Evolutionary conservation across 2,113 vertebrate genomes (phyloP), one percentile per base, ranked within the genome.

Genomic region (Trogon melanurus): DNA sequence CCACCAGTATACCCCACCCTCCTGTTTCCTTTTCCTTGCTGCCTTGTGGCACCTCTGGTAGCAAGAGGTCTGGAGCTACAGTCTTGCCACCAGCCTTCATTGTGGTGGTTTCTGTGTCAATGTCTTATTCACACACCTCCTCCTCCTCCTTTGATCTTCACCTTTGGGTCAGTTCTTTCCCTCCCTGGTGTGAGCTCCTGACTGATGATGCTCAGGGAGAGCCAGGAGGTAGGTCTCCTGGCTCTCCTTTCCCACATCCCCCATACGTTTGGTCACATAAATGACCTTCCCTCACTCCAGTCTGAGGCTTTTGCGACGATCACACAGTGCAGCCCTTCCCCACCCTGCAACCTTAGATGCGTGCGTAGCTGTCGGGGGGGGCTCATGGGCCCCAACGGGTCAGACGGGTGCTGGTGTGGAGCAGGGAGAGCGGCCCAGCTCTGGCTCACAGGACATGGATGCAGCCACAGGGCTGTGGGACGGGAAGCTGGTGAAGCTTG

Each of bases 361-460:
- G 26, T 13, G 9, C 0, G 0, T 47, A 66, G 32, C 16, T 71
- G 6, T 57, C 51, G 3, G 25, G n/a, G 25, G 19, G 27, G 17
- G 17, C 22, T 58, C 7, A 0, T 11, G 16, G 34, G 12, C 13
- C 30, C 17, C 38, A 2, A 0, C 23, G 32, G 21, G 17, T 66
- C 36, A 74, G 26, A 9, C 32, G 10, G 12, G 3, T 36, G 26
- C 66, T 29, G n/a, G 11, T 2, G 0, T 20, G 47, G 69, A 51
- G 60, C 51, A 51, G 61, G 53, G 41, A 64, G 44, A 53, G 58
- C 4, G 10, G 34, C 48, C 61, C 27, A 4, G 16, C 48, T 75
- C 32, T 51, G 27, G 22, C 19, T 71, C 3, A 0, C 10, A 44
- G 47, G 38, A 14, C 17, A 3, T 5, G 45, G 48, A 3, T 60